These are phyloP conservation scores for Dexiosoma caninum DNA, from an alignment of 2,888 invertebrate genomes.

Conservation along the genomic window DNA sequence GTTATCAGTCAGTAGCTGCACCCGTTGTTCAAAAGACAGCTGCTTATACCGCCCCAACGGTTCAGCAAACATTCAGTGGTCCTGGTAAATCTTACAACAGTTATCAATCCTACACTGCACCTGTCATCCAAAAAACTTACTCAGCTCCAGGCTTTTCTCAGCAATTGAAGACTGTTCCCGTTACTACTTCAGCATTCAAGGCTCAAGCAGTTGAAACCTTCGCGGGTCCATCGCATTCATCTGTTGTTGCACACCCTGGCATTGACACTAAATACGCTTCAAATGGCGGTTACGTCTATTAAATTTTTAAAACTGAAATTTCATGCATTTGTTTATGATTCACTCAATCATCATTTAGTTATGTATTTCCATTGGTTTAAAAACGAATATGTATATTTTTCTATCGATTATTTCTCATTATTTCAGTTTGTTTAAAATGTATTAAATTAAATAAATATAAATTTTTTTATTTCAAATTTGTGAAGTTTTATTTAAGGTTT, in stretches of 20 bases:
- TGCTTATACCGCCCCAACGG: conserved; percentile 19
- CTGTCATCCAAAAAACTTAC: conserved; percentile 22
- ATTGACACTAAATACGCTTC: conserved; percentile 70
- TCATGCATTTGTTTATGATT: conserved; percentile 2
- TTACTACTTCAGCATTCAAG: conserved; percentile 39
- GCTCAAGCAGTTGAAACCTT: conserved; percentile 41
- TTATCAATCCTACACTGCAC: conserved; percentile 42
- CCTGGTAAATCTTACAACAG: conserved; percentile 28
- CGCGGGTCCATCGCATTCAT: conserved; percentile 31
- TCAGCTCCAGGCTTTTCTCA: conserved; percentile 26
- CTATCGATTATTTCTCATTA: not conserved
- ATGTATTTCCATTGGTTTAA: conserved; percentile 8
- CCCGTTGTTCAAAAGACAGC: conserved; percentile 17
- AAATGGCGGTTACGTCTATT: conserved; percentile 73
- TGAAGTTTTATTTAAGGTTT: conserved; percentile 1
- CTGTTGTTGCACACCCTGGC: conserved; percentile 57
- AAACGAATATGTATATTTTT: not conserved
- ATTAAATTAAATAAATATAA: conserved; percentile 24
- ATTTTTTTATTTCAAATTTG: not conserved
- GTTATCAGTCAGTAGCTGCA: conserved; percentile 19
- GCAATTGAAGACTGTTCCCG: conserved; percentile 34
- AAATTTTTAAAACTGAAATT: conserved; percentile 24
- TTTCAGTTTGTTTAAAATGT: conserved; percentile 15
- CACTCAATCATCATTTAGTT: not conserved
- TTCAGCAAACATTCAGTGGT: conserved; percentile 20